Percentiles rank a stretch among this genome's conserved stretches.
Conservation (phyloP, 1,140 invertebrate species). For the Heliconius himera region DNA sequence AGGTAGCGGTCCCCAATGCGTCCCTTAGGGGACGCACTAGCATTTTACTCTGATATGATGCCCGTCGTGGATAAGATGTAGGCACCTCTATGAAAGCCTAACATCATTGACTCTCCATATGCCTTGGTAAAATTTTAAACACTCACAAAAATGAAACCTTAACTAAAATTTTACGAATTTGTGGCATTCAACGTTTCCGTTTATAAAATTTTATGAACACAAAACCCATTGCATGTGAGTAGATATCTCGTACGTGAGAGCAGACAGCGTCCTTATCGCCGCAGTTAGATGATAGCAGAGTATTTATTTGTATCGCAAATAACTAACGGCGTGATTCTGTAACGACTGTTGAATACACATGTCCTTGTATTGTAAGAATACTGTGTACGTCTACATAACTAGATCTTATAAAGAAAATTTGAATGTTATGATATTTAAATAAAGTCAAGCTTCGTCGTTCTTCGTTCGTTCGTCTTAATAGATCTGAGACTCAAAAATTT, state of each 20-base stretch:
- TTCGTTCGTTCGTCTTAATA: no score
- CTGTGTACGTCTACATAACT: neutral
- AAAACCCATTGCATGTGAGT: neutral
- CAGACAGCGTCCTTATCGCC: neutral
- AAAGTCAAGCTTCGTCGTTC: no score
- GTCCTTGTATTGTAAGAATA: neutral
- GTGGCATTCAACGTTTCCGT: neutral
- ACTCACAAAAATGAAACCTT: neutral
- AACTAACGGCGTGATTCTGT: neutral
- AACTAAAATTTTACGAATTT: neutral
- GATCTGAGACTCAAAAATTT: no score
- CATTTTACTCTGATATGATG: no score
- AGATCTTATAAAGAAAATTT: neutral
- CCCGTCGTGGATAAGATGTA: no score
- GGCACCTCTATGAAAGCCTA: no score
- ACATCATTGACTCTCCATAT: no score
- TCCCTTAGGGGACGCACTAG: no score
- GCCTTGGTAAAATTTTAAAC: no score
- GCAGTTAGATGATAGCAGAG: neutral
- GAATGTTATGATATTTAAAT: no score
- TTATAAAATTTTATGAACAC: slow-evolving; percentile 7
- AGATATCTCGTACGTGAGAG: neutral
- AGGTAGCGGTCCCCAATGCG: no score
- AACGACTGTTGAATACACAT: neutral
- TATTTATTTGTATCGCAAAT: neutral